phyloP scores from a whole-genome alignment of 2,113 vertebrate genomes.

The Peromyscus polionotus region DNA sequence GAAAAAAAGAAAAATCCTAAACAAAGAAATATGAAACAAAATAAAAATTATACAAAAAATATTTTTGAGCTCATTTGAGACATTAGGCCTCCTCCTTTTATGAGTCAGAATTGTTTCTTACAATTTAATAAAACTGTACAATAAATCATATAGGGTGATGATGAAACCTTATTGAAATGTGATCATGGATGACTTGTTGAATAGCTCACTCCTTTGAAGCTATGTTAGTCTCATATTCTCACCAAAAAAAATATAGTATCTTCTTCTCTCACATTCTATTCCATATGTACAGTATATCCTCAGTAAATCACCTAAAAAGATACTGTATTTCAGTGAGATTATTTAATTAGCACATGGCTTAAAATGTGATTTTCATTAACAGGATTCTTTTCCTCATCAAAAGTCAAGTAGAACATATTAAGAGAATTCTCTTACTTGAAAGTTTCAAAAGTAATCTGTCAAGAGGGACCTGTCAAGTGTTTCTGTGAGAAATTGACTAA shows the following conservation, averaged over 20 bases:
- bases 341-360: conserved; percentile 61
- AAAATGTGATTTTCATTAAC: conserved; percentile 63
- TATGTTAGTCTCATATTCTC: conserved; percentile 1
- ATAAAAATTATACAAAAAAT: not conserved
- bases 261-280: not conserved
- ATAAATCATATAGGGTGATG: not conserved
- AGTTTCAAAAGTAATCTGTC: conserved; percentile 39
- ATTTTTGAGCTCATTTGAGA: not conserved
- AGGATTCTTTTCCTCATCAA: conserved; percentile 56
- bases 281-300: not conserved
- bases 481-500: conserved; percentile 49
- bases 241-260: not conserved
- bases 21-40: not conserved
- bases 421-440: conserved; percentile 46
- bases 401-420: conserved; percentile 53
- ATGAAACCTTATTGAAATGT: not conserved
- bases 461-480: conserved; percentile 37
- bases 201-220: not conserved
- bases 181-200: not conserved
- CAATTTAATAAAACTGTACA: not conserved
- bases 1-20: not conserved
- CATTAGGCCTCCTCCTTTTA: not conserved
- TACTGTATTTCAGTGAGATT: conserved; percentile 24
- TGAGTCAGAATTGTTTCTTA: not conserved
- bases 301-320: conserved; percentile 38